Base-by-base conservation (phyloP, 1,140 invertebrate genomes). In the Phymastichus coffea region DNA sequence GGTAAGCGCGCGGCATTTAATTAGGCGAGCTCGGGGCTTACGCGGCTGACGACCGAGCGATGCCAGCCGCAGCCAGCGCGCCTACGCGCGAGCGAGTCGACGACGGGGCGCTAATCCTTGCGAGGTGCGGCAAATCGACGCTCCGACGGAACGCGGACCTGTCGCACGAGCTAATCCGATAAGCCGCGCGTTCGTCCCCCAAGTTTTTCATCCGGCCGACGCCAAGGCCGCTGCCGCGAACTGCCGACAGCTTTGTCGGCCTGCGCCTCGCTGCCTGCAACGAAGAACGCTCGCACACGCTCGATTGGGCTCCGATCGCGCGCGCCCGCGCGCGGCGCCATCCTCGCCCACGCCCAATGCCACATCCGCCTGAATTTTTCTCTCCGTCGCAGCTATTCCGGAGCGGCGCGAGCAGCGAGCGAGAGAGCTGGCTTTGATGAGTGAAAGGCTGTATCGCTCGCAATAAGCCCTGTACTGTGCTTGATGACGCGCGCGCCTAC, bases 161-260 rank as follows among this genome's bases (percentile, higher is more conserved):
- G 33, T 30, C 40, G 19, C 35, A 30, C 19, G 26, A 47, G 48
- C 37, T 60, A 53, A 60, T 60, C 57, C 41, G 53, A 60, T 60
- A 60, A 46, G 40, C 35, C 22, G 26, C 43, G 19, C 15, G 3
- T 20, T 22, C 20, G 23, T 15, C 30, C 22, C 46, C 23, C n/a
- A 4, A 17, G 7, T 17, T 0, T 22, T 10, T 35, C 47, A n/a
- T 17, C 47, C 17, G 30, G 28, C 8, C 20, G 15, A 48, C 15
- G 47, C 9, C 12, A 33, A 6, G 26, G 26, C 20, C 46, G 37
- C 57, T 44, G 37, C 44, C 44, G 52, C 30, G 30, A 35, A 48
- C 26, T 28, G 28, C 51, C 38, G 38, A 59, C 20, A 30, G 12
- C 28, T 30, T 30, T 30, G 6, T 30, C 12, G 12, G 12, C 6